Base-by-base conservation (phyloP, 2,888 invertebrate species). In the Zootermopsis nevadensis region DNA sequence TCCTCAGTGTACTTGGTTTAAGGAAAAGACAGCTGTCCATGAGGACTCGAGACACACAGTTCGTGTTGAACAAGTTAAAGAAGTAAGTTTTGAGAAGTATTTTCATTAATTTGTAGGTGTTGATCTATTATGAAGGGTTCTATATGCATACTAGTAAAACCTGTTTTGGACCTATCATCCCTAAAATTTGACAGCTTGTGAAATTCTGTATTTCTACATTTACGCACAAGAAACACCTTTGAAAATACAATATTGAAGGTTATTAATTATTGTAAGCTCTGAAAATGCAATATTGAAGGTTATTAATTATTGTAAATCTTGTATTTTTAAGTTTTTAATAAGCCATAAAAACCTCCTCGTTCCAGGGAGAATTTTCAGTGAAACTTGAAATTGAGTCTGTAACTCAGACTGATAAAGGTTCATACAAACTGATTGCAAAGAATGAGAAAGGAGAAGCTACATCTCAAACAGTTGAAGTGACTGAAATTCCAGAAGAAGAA, bases 1-100 rank as follows among this genome's bases (percentile, higher is more conserved):
- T 87, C 99, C 99, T 15, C 94, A 96, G 86, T 96, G 98, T 88
- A 96, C 95, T 67, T 99, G 99, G 98, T 98, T 94, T 90, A 97
- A 97, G 88, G 98, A 98, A 90, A 90, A 93, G 30, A 93, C 92
- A 86, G 94, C 95, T 31, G 95, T 98, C 72, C 93, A 90, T 87
- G 94, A 97, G 88, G 96, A 94, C 89, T 91, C 93, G 55, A 92
- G 95, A 86, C 96, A 95, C 88, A 93, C 93, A 86, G 93, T 96
- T 80, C 93, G 94, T 86, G 93, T 96, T 84, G 94, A 95, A 89
- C 94, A 96, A 90, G 92, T 95, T 72, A 94, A 94, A 90, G 95
- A 95, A 89, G 95, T 95, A 90, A 90, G 91, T 87, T 19, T 15
- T 48, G 19, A 19, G 48, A 48, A 19, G 19, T 48, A 48, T 48